phyloP scores from a whole-genome alignment of 2,888 invertebrate genomes.

The Sphaerophoria taeniata region DNA sequence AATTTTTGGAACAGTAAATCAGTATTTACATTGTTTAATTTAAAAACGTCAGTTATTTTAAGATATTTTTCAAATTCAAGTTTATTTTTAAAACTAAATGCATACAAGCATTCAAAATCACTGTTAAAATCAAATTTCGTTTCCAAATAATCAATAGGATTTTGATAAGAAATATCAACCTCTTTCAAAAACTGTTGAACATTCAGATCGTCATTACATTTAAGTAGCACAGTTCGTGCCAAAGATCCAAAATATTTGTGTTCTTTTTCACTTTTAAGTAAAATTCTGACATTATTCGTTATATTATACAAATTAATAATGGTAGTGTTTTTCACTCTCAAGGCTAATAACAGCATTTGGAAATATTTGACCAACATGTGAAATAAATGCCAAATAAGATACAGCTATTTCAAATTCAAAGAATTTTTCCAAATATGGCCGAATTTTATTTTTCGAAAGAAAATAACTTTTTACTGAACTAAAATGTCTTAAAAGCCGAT shows the following conservation, averaged over 20 bases:
- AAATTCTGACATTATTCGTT: neutral
- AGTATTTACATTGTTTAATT: constrained; percentile 11
- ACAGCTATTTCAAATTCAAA: neutral
- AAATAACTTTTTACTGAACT: neutral
- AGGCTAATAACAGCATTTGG: neutral
- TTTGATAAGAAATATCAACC: constrained; percentile 12
- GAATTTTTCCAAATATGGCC: neutral
- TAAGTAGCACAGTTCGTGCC: neutral
- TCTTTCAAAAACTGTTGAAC: neutral
- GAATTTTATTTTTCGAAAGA: neutral
- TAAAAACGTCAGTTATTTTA: constrained; percentile 3
- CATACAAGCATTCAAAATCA: neutral
- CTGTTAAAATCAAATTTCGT: constrained; percentile 10
- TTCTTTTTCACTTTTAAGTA: constrained; percentile 4
- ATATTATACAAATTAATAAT: neutral
- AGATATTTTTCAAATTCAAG: constrained; percentile 17
- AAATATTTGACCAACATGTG: neutral
- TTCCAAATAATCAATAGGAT: constrained; percentile 9
- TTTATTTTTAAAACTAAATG: constrained; percentile 1
- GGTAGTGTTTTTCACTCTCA: neutral
- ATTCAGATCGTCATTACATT: neutral
- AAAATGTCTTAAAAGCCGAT: neutral
- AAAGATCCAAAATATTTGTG: neutral
- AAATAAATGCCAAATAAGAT: neutral
- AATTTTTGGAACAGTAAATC: constrained; percentile 35